phyloP scores from a whole-genome alignment of 2,113 vertebrate genomes.

The Phalacrocorax carbo region DNA sequence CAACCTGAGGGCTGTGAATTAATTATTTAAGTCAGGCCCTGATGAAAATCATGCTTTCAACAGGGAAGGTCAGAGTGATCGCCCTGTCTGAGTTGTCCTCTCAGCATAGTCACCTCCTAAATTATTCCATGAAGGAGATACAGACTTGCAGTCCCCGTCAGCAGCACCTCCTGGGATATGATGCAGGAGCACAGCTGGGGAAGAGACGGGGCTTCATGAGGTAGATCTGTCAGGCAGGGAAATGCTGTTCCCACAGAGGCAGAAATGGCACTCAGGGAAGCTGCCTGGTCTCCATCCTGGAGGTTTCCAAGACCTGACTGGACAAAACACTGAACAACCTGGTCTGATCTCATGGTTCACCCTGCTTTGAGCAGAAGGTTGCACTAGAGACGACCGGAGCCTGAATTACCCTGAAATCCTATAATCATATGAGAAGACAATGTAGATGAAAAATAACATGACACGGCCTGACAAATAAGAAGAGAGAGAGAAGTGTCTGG shows the following conservation, averaged over 20 bases:
- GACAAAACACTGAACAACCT: background rate
- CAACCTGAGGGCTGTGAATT: background rate
- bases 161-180: background rate
- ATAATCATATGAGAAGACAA: background rate
- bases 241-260: background rate
- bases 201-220: background rate
- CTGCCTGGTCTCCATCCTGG: background rate
- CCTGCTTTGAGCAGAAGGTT: background rate
- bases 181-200: background rate
- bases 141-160: background rate
- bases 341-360: background rate
- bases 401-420: background rate
- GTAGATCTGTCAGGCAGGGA: background rate
- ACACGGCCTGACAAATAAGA: background rate
- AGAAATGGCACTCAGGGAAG: background rate
- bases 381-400: background rate
- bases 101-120: background rate
- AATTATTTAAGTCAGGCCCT: background rate
- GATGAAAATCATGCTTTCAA: constrained; percentile 19
- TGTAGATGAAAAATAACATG: background rate
- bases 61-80: background rate
- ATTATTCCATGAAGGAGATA: background rate
- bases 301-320: background rate
- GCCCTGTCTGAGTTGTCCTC: background rate
- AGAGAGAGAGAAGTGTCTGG: background rate